phyloP scores from a whole-genome alignment of 2,113 vertebrate species.

The Plectropomus leopardus region DNA sequence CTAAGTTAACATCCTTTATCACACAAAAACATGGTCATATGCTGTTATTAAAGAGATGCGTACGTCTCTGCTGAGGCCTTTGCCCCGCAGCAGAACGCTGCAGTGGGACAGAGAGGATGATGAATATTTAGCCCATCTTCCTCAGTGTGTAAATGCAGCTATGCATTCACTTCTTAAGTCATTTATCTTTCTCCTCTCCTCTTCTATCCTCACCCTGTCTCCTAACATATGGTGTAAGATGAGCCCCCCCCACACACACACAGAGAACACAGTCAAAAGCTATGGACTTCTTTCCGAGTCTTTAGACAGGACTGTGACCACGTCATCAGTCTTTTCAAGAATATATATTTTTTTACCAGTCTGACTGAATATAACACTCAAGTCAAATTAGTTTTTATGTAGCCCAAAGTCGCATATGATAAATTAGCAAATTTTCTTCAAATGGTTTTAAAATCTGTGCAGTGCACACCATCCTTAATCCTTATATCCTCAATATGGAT shows the following conservation, averaged over 20 bases:
- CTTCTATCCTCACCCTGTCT: slow-evolving; percentile 75
- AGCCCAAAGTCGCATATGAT: not conserved
- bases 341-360: not conserved
- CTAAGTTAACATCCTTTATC: slow-evolving; percentile 16
- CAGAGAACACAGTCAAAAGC: slow-evolving; percentile 17
- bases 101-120: slow-evolving; percentile 63
- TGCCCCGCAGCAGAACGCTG: slow-evolving; percentile 56
- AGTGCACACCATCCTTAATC: not conserved
- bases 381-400: not conserved
- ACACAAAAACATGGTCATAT: slow-evolving; percentile 3
- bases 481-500: not conserved
- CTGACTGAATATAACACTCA: not conserved
- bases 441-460: not conserved
- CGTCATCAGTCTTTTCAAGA: slow-evolving; percentile 16
- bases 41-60: slow-evolving; percentile 38
- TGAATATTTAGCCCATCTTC: slow-evolving; percentile 76
- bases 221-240: slow-evolving; percentile 80
- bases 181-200: slow-evolving; percentile 80
- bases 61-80: slow-evolving; percentile 55
- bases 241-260: slow-evolving; percentile 59
- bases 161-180: slow-evolving; percentile 81
- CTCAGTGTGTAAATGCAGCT: slow-evolving; percentile 77
- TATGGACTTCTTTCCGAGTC: slow-evolving; percentile 23
- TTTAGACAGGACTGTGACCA: slow-evolving; percentile 5
- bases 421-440: not conserved